Base-by-base conservation (phyloP, 2,113 vertebrate species). In the Phalacrocorax pelagicus region DNA sequence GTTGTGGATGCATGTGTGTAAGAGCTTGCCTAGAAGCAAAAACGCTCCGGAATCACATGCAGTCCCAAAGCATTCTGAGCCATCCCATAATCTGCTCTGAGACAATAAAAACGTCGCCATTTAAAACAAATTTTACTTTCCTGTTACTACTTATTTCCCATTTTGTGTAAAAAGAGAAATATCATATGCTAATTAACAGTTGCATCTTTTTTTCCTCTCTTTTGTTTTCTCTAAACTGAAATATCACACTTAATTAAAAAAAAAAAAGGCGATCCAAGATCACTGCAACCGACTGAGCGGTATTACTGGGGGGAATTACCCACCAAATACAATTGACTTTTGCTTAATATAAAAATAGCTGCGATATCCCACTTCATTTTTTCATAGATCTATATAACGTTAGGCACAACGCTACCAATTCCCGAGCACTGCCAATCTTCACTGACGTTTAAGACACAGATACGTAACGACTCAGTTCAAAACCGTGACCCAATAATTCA, bases 1-100 rank as follows among this genome's bases (percentile, higher is more conserved):
- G 32, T 42, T 58, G n/a, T 0, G 0, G 40, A 47, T 65, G 11
- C 6, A 40, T 1, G 0, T 10, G 32, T 12, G 12, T 18, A 26
- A 26, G 15, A 62, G 78, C 66, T 58, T 29, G 7, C 38, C 58
- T 52, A 40, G 15, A 74, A 62, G 29, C 27, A 85, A 62, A 92
- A 49, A 49, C 30, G 15, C 42, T 61, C 51, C 30, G 32, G 63
- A 24, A 59, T 42, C 62, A 71, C 2, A 1, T 40, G 54, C 9
- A 79, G 54, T 11, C 67, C 36, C 36, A 61, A 85, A 85, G 30
- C 51, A 66, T 40, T 87, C 38, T 71, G 47, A 38, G 24, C 34
- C 30, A 78, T 62, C 9, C 24, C 55, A 47, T n/a, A 40, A 81
- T 23, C 24, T 77, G 13, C 47, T 71, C 54, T 51, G 32, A 74